Evolutionary conservation across 2,888 invertebrate genomes (phyloP).

Genomic region (Autographa pulchrina): DNA sequence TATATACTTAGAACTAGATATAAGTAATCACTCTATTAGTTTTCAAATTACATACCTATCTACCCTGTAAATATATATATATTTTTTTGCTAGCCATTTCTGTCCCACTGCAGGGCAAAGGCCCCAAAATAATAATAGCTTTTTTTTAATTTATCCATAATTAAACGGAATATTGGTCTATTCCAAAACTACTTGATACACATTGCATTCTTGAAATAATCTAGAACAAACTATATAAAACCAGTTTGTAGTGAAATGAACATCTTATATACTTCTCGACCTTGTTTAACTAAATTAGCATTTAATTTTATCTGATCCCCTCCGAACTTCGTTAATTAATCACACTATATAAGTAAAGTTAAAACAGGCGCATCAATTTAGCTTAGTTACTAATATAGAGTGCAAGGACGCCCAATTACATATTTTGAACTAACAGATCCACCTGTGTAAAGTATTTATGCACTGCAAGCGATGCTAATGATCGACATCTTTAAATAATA

Average conservation of each 20-base stretch:
- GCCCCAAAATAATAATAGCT: no score
- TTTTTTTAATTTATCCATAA: no score
- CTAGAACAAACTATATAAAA: no score
- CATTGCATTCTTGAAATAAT: no score
- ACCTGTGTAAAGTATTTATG: conserved; percentile 11
- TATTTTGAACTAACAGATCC: conserved; percentile 45
- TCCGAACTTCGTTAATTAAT: conserved; percentile 40
- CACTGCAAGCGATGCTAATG: conserved; percentile 27
- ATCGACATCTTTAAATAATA: not conserved
- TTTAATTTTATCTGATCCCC: conserved; percentile 13
- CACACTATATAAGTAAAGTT: conserved; percentile 21
- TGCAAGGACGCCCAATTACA: conserved; percentile 60
- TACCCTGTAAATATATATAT: no score
- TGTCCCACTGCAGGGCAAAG: no score
- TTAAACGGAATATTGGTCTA: no score
- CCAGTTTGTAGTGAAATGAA: not conserved
- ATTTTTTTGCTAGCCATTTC: no score
- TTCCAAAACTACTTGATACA: no score
- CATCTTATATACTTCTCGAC: conserved; percentile 11
- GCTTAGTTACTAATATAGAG: conserved; percentile 34
- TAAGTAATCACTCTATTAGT: no score
- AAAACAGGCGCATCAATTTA: conserved; percentile 34
- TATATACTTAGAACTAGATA: no score
- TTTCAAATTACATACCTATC: no score
- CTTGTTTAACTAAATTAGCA: conserved; percentile 40